Evolutionary conservation across 2,888 invertebrate species (phyloP).

Genomic region (Melipona beecheii): DNA sequence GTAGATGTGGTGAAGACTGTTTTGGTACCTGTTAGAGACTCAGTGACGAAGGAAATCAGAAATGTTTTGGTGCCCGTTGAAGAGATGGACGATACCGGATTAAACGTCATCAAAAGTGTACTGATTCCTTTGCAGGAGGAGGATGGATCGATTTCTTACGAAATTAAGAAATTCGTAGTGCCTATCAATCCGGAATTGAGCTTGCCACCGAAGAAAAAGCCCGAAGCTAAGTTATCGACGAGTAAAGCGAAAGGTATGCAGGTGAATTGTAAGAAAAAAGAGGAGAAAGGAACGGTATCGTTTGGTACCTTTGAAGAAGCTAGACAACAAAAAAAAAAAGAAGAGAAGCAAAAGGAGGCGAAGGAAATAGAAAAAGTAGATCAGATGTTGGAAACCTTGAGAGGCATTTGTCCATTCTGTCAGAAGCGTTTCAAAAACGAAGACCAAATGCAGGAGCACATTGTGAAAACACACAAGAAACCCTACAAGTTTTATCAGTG

Average conservation of each 20-base stretch:
- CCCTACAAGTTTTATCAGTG: slow-evolving; percentile 64
- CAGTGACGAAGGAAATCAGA: slow-evolving; percentile 11
- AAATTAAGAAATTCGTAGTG: slow-evolving; percentile 22
- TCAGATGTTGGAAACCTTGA: slow-evolving; percentile 53
- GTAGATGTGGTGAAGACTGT: background rate
- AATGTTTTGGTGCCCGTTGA: slow-evolving; percentile 31
- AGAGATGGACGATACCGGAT: slow-evolving; percentile 26
- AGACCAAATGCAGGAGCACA: slow-evolving; percentile 62
- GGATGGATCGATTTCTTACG: slow-evolving; percentile 25
- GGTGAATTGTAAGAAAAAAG: background rate
- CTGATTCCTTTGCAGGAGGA: slow-evolving; percentile 18
- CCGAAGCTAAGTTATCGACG: background rate
- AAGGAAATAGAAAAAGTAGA: slow-evolving; percentile 23
- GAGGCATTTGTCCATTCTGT: slow-evolving; percentile 69
- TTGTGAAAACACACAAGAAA: slow-evolving; percentile 62
- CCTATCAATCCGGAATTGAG: slow-evolving; percentile 6
- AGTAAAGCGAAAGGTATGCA: no score
- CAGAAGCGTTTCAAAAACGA: slow-evolving; percentile 64
- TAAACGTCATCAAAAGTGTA: slow-evolving; percentile 43
- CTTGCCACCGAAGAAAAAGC: background rate
- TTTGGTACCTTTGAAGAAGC: no score
- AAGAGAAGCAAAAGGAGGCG: no score
- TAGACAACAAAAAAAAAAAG: no score
- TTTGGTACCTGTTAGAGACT: slow-evolving; percentile 36
- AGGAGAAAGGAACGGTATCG: background rate